Evolutionary conservation across 2,888 invertebrate genomes (phyloP).

Genomic region (Drosophila crucigera): DNA sequence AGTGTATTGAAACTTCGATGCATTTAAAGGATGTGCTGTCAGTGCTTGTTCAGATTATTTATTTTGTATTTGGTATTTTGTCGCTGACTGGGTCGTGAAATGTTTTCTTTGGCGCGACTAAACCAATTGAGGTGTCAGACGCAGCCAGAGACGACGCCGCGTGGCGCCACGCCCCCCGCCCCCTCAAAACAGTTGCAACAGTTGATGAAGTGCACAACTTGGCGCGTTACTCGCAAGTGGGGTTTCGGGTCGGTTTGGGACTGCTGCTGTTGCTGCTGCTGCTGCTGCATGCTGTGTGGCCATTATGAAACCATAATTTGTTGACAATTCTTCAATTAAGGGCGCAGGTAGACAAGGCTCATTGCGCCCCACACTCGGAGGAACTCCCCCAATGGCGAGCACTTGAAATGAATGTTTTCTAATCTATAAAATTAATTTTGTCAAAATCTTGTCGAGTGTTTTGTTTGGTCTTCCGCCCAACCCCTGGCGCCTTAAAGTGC

Average conservation of each 20-base stretch:
- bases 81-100: conserved; percentile 23
- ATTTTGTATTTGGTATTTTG: neutral
- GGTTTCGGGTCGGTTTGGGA: neutral
- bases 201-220: conserved; percentile 73
- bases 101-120: conserved; percentile 44
- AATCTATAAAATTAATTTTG: conserved; percentile 80
- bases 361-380: conserved; percentile 39
- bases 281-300: conserved; percentile 38
- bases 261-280: conserved; percentile 10
- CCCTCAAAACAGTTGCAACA: conserved; percentile 62
- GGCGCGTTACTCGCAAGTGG: conserved; percentile 4
- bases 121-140: conserved; percentile 78
- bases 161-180: conserved; percentile 62
- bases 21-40: neutral
- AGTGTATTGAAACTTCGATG: conserved; percentile 16
- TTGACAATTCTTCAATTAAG: conserved; percentile 73
- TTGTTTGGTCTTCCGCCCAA: conserved; percentile 30
- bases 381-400: neutral
- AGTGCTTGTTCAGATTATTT: neutral
- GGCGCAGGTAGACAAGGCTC: conserved; percentile 61
- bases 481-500: conserved; percentile 20
- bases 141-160: conserved; percentile 64
- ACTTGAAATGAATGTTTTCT: conserved; percentile 61
- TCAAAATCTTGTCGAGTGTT: conserved; percentile 66
- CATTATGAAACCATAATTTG: conserved; percentile 73